Conservation (phyloP, 2,888 invertebrate species). For the Andricus quercusramuli region DNA sequence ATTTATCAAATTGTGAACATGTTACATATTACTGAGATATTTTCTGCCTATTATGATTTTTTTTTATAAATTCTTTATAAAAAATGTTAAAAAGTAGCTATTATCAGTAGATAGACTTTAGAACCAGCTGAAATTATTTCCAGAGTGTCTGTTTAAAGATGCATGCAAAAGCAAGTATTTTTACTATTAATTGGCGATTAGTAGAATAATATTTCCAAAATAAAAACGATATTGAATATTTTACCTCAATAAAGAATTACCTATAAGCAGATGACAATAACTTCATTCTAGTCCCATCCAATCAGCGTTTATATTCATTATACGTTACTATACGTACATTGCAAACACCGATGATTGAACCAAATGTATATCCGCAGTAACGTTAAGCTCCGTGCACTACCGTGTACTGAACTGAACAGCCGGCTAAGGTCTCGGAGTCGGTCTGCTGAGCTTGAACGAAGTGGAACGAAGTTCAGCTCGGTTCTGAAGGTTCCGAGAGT, state of each 20-base stretch:
- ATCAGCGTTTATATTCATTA: not conserved
- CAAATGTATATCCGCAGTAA: slow-evolving; percentile 4
- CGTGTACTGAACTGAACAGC: slow-evolving; percentile 32
- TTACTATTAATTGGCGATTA: no score
- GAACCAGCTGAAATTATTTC: no score
- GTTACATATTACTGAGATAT: no score
- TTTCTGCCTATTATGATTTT: no score
- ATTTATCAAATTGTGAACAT: no score
- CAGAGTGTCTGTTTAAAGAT: no score
- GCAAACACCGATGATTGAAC: not conserved
- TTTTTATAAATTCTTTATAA: no score
- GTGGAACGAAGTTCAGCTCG: slow-evolving; percentile 34
- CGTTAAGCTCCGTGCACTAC: slow-evolving; percentile 4
- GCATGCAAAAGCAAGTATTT: no score
- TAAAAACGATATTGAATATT: not conserved
- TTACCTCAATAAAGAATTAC: not conserved
- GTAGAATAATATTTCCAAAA: no score
- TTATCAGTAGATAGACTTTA: no score
- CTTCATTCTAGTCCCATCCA: not conserved
- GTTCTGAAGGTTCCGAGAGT: slow-evolving; percentile 7
- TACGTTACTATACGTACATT: slow-evolving; percentile 3
- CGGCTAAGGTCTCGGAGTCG: slow-evolving; percentile 32
- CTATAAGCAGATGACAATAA: not conserved
- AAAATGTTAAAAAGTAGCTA: no score
- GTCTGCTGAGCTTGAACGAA: slow-evolving; percentile 35